Base-by-base conservation (phyloP, 2,113 vertebrate species). In the Chaenocephalus aceratus region DNA sequence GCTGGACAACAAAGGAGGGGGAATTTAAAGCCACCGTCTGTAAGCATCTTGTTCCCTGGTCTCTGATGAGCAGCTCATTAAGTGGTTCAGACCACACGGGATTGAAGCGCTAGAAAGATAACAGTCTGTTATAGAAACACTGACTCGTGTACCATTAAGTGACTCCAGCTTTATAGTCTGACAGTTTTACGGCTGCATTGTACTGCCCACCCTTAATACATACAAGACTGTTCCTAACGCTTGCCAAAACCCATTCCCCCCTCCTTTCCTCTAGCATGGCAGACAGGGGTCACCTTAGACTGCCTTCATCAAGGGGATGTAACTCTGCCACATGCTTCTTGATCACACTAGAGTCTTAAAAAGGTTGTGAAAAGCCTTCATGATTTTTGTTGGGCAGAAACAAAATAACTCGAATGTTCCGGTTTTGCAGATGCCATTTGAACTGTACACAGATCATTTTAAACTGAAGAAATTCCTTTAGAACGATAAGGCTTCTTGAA, bases 161-260 rank as follows among this genome's bases (percentile, higher is more conserved):
- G 85, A 89, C 91, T 85, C 64, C 54, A 44, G 83, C 89, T 84
- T 90, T 81, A 66, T 63, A 46, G 83, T n/a, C 74, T 88, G 91
- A 89, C 86, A 72, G 83, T 79, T 92, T 94, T 93, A 94, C 63
- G 54, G 69, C 60, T 57, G 70, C 59, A 75, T 67, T 87, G 87
- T 87, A 63, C 75, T 69, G 54, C 86, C 86, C 67, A 70, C 88
- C 78, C 89, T 91, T 90, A 79, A 91, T 21, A 73, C 69, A 66
- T 79, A 79, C 65, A 53, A 70, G 59, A 68, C 73, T 56, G 45
- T 1, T 0, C 67, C 66, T 52, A 84, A 53, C 21, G 23, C 65
- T 84, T 46, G 66, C 86, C 70, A 63, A 77, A 77, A 72, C 16
- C 60, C 73, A 63, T n/a, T 63, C 11, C 21, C 18, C 54, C 41